Base-by-base conservation (phyloP, 2,888 invertebrate genomes). In the Beris chalybata region DNA sequence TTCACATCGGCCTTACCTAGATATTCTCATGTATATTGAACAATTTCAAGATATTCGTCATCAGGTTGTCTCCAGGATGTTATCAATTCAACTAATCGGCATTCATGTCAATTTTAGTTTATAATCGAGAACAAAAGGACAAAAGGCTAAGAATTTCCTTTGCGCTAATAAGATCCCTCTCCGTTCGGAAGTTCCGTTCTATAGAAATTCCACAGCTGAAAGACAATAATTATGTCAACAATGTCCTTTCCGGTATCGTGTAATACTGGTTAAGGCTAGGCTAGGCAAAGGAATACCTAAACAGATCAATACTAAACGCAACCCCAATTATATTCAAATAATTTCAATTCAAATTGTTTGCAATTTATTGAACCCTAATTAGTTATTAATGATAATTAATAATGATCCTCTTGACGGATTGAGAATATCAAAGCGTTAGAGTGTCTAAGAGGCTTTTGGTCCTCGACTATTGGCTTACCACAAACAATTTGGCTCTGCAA, bases 341-440 rank as follows among this genome's bases (percentile, higher is more conserved):
- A 59, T 59, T 48, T 48, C 31, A 12, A n/a, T 30, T n/a, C 30
- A 47, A 47, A 31, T 31, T 59, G 58, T 59, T 59, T 59, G 47
- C 30, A 30, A 48, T 48, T 47, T 59, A 59, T 59, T 47, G 48
- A 59, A 22, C 48, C 47, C 30, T 59, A 38, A 47, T 59, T 31
- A 47, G 31, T 48, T 59, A 59, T 59, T 59, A 48, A 12, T 13
- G n/a, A 43, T 59, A 59, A 59, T 59, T 59, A 48, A 47, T 38
- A 38, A 38, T 38, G 38, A 31, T 13, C 32, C 31, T 43, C 38
- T 43, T 56, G 56, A 56, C 22, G 31, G 12, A 54, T 54, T 31
- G 30, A 31, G n/a, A 7, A 9, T 29, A 30, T 31, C n/a, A 29
- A 54, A 31, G 12, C 31, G 9, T 38, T 9, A 5, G 38, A 38